These are phyloP conservation scores for Drosophila trichaetosa DNA, from an alignment of 2,888 invertebrate genomes.

Conservation along the genomic window DNA sequence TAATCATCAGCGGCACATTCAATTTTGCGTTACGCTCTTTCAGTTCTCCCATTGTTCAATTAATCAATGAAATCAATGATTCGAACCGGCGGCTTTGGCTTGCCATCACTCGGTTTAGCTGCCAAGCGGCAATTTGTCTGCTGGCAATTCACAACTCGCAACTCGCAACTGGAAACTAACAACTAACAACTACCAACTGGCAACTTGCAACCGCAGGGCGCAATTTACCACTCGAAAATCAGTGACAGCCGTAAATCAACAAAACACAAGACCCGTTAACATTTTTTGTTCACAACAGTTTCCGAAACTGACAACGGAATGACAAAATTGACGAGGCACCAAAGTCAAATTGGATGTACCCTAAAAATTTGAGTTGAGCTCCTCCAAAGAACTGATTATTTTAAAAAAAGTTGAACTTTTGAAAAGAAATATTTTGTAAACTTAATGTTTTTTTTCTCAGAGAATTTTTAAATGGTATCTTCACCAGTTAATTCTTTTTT, in stretches of 20 bases:
- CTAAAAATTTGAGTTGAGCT: background rate
- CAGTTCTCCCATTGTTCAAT: slow-evolving; percentile 47
- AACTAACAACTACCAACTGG: slow-evolving; percentile 6
- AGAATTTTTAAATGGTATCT: background rate
- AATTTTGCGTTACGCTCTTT: slow-evolving; percentile 38
- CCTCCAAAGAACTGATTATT: background rate
- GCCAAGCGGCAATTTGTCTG: slow-evolving; percentile 55
- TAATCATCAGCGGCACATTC: slow-evolving; percentile 31
- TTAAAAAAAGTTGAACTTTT: background rate
- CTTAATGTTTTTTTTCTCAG: background rate
- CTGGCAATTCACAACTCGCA: slow-evolving; percentile 15
- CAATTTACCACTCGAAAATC: slow-evolving; percentile 52
- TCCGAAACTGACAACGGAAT: slow-evolving; percentile 7
- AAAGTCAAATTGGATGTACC: background rate
- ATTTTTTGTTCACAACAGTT: slow-evolving; percentile 12
- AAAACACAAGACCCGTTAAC: slow-evolving; percentile 38
- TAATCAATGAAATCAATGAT: slow-evolving; percentile 55
- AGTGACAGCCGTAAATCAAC: slow-evolving; percentile 56
- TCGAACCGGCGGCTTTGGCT: slow-evolving; percentile 46
- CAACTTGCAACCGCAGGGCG: slow-evolving; percentile 37
- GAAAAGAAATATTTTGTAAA: background rate
- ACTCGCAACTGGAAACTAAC: slow-evolving; percentile 2
- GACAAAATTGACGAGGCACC: slow-evolving; percentile 17
- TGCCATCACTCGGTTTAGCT: slow-evolving; percentile 29
- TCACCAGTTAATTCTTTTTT: background rate